phyloP scores from a whole-genome alignment of 2,113 vertebrate genomes.

The Cynopterus brachyotis region DNA sequence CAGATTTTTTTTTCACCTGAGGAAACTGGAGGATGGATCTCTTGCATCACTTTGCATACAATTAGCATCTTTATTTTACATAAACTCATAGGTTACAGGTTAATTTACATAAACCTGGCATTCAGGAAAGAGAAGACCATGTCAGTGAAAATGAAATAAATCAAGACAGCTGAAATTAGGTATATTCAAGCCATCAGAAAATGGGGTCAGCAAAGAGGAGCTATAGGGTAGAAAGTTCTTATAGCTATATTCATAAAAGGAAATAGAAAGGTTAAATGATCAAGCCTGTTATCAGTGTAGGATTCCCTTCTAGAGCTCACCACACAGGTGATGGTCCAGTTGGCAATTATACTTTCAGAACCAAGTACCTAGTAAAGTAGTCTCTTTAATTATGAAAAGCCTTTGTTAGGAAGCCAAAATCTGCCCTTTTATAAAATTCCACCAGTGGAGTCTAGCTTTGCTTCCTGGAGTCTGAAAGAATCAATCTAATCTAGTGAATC shows the following conservation, averaged over 20 bases:
- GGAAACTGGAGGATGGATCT: constrained; percentile 10
- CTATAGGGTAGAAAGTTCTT: background rate
- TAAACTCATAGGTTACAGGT: constrained; percentile 61
- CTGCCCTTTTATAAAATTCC: constrained; percentile 18
- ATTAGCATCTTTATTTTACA: constrained; percentile 61
- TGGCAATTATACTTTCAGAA: constrained; percentile 12
- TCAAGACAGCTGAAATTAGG: background rate
- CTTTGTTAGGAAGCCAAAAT: constrained; percentile 37
- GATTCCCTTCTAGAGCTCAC: background rate
- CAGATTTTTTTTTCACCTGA: background rate
- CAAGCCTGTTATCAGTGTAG: background rate
- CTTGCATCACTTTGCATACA: constrained; percentile 68
- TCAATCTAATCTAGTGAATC: constrained; percentile 5
- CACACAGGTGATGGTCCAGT: background rate
- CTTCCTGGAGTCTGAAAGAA: background rate
- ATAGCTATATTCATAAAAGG: background rate
- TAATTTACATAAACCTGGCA: constrained; percentile 62
- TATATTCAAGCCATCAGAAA: constrained; percentile 27
- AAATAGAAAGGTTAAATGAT: background rate
- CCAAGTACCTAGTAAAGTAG: background rate
- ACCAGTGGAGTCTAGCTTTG: background rate
- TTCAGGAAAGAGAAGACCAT: constrained; percentile 46
- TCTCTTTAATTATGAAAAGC: constrained; percentile 10
- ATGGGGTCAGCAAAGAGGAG: background rate
- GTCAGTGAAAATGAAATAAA: constrained; percentile 66